Percentiles rank a stretch among this genome's conserved stretches.
These are phyloP conservation scores for Tringa solitaria DNA, from an alignment of 2,113 vertebrate genomes.

Conservation along the genomic window DNA sequence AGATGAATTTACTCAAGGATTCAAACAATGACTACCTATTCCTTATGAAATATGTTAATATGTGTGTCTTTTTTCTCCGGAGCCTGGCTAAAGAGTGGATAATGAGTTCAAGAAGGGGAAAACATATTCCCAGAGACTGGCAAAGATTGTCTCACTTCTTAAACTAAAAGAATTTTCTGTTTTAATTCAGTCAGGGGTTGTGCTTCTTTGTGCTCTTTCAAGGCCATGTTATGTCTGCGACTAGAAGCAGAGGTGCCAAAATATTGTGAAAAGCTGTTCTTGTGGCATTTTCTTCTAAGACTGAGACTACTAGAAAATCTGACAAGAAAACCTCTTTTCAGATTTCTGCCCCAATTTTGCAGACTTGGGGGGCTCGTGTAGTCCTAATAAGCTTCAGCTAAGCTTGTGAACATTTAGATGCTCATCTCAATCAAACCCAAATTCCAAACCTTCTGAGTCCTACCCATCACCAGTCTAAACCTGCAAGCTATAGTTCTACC, in stretches of 20 bases:
- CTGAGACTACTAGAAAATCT: not conserved
- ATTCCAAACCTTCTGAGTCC: not conserved
- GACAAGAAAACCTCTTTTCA: conserved; percentile 4
- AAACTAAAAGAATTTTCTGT: not conserved
- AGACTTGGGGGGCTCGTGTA: not conserved
- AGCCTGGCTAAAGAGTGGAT: not conserved
- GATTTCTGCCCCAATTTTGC: conserved; percentile 9
- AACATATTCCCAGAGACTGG: not conserved
- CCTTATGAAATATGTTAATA: not conserved
- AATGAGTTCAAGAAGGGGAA: not conserved
- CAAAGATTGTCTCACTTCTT: not conserved
- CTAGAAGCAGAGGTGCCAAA: conserved; percentile 31
- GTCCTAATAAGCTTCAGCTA: conserved; percentile 1
- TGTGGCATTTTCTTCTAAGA: conserved; percentile 26
- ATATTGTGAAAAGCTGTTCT: conserved; percentile 33
- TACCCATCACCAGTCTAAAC: not conserved
- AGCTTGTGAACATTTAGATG: not conserved
- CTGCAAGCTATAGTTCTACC: not conserved
- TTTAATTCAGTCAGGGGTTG: not conserved
- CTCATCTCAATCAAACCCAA: not conserved
- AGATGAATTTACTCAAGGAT: not conserved
- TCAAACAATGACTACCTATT: not conserved
- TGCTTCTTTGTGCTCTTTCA: not conserved
- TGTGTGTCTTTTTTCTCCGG: not conserved
- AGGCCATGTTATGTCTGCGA: not conserved